A percentile compares a stretch with the other conserved stretches of the same genome.
Evolutionary conservation across 2,113 vertebrate genomes (phyloP).

Genomic region (Dasyprocta punctata): DNA sequence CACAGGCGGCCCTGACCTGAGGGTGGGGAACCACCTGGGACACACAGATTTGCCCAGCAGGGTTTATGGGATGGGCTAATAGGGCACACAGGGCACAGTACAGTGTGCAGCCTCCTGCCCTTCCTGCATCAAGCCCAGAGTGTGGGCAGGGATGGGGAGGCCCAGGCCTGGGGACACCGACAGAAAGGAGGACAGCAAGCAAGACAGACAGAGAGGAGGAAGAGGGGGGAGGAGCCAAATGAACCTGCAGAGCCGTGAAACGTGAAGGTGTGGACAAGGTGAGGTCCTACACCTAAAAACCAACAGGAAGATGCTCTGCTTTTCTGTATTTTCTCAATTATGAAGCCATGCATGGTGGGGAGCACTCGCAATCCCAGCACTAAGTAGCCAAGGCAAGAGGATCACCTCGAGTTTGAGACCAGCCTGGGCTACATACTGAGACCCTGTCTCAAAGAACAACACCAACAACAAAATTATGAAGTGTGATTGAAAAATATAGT

Average conservation of each 20-base stretch:
- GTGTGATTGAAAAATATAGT: background rate
- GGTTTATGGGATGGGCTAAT: background rate
- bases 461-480: background rate
- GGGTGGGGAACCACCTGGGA: background rate
- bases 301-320: background rate
- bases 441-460: background rate
- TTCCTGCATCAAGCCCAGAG: background rate
- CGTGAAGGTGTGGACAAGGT: background rate
- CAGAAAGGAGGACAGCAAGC: background rate
- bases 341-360: background rate
- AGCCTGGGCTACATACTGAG: background rate
- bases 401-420: background rate
- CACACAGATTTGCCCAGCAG: background rate
- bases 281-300: background rate
- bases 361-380: background rate
- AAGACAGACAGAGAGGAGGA: background rate
- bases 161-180: background rate
- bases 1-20: background rate
- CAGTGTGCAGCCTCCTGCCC: background rate
- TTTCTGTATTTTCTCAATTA: background rate
- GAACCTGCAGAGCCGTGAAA: background rate
- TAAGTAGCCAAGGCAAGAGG: background rate
- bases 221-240: background rate
- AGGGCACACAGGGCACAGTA: background rate
- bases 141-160: background rate